Evolutionary conservation across 2,888 invertebrate genomes (phyloP), one percentile per base, ranked within the genome.

Genomic region (Bembecia ichneumoniformis): DNA sequence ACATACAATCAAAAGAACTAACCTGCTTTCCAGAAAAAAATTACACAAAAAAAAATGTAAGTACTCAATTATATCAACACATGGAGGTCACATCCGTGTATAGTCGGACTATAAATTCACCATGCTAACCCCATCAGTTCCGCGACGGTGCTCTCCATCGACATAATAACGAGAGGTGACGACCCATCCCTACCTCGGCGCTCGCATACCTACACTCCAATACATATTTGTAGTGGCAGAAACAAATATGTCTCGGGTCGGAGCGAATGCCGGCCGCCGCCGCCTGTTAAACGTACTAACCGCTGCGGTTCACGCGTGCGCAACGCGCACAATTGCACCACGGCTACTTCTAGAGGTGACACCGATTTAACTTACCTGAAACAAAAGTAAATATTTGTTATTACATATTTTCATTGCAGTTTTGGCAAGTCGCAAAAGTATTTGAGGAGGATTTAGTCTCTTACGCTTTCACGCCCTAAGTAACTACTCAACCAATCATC

Each of bases 271-370:
- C 40, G 40, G 13, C n/a, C 13, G 40, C 40, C 35, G 47, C 53
- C 51, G 49, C 58, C 59, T 59, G 59, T 58, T 59, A 57, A 54
- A 56, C 62, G 63, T 58, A 59, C 64, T 66, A 70, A 68, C 73
- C 74, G 64, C 70, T 62, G 60, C 59, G 64, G 63, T 56, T 52
- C 52, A 60, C 76, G 77, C 77, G 68, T 72, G 77, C 77, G 77
- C 63, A 28, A 9, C 16, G 11, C 9, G 13, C 50, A 51, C 54
- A 43, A 17, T 48, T 43, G 28, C 28, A 28, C 28, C 28, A 9
- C 9, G 9, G 28, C 1, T 9, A 28, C 28, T 28, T 2, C 28
- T 28, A 28, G 28, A 28, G 28, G 28, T 5, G 28, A 28, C 28
- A 9, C 9, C 9, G 28, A 28, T 28, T 28, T 28, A 28, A 40